Conservation (phyloP, 2,888 invertebrate species). For the Cephus pulcher region DNA sequence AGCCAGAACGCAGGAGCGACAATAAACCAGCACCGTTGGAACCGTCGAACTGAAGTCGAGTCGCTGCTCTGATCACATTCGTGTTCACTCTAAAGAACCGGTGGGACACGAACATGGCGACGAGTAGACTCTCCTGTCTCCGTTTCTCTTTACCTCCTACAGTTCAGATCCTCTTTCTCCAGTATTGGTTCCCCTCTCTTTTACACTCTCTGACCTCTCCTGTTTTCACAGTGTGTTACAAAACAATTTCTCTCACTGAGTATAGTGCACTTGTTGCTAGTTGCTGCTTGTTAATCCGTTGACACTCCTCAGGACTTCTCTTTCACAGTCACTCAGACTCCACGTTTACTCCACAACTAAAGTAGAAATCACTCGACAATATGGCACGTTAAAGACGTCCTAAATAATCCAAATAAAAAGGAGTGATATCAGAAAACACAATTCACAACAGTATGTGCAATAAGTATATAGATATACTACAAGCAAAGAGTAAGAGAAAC, state of each 20-base stretch:
- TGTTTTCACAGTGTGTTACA: conserved; percentile 6
- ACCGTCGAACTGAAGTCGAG: conserved; percentile 27
- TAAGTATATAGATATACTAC: no score
- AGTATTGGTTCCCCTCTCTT: conserved; percentile 3
- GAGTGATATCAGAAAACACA: no score
- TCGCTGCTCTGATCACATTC: conserved; percentile 44
- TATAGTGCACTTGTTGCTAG: no score
- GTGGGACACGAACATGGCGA: conserved; percentile 54
- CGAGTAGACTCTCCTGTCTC: conserved; percentile 11
- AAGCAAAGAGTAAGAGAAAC: no score
- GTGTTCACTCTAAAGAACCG: conserved; percentile 41
- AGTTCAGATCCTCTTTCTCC: conserved; percentile 8
- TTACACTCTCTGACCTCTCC: conserved; percentile 16
- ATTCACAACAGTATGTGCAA: no score
- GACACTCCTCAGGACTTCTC: no score
- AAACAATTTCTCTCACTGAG: conserved; percentile 5
- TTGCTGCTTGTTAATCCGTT: no score
- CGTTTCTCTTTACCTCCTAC: neutral
- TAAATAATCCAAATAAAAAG: no score
- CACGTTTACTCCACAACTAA: no score
- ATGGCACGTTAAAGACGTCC: no score
- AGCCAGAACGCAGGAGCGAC: conserved; percentile 14
- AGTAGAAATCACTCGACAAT: no score
- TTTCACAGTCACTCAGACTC: no score
- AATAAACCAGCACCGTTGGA: conserved; percentile 32